Evolutionary conservation across 2,113 vertebrate genomes (phyloP).

Genomic region (Gymnorhina tibicen): DNA sequence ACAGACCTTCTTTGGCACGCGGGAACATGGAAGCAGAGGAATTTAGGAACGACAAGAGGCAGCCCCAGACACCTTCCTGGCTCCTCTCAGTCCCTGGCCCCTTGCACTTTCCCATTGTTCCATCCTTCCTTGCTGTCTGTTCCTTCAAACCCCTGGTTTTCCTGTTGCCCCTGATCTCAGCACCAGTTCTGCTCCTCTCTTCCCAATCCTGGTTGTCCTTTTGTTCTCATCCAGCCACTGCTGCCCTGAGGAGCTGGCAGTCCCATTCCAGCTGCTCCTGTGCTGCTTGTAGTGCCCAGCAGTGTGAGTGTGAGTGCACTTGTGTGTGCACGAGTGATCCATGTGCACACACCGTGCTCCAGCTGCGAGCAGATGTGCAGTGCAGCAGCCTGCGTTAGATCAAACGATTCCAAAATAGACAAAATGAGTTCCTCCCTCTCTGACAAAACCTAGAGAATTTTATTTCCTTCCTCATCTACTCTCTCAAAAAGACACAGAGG

Average conservation of each 20-base stretch:
- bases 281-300: not conserved
- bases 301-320: too few species aligned
- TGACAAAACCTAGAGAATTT: not conserved
- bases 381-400: not conserved
- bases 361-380: not conserved
- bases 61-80: not conserved
- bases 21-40: not conserved
- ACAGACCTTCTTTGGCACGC: not conserved
- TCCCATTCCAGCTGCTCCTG: not conserved
- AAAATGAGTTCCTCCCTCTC: not conserved
- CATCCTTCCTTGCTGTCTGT: not conserved
- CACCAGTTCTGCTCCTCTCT: not conserved
- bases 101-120: not conserved
- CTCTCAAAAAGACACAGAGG: not conserved
- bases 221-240: not conserved
- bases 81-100: not conserved
- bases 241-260: not conserved
- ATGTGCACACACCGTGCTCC: rapidly evolving
- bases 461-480: not conserved
- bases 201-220: not conserved
- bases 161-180: not conserved
- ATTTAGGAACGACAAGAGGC: not conserved
- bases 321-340: not conserved
- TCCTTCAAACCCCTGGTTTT: not conserved
- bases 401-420: not conserved